These are phyloP conservation scores for Cygnus buccinator DNA, from an alignment of 2,113 vertebrate genomes.

Conservation along the genomic window DNA sequence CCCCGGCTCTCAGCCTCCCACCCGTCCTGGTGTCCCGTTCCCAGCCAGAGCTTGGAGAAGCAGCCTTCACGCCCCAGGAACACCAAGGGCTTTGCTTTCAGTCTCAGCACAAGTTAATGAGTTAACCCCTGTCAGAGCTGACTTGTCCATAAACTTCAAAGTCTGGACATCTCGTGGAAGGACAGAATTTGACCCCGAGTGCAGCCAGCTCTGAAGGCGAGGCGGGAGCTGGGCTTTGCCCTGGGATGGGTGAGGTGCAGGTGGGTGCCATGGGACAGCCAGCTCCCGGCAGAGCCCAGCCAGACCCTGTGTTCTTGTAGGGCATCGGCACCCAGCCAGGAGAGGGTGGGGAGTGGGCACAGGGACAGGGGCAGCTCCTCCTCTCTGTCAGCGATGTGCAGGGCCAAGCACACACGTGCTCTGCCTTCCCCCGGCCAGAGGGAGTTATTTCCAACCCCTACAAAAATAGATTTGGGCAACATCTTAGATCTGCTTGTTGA, in stretches of 20 bases:
- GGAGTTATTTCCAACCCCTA: background rate
- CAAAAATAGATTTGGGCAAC: background rate
- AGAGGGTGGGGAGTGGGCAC: background rate
- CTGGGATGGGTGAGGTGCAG: fast-evolving
- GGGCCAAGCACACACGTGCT: background rate
- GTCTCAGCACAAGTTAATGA: constrained; percentile 43
- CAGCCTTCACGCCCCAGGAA: background rate
- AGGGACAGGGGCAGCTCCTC: background rate
- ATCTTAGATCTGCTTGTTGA: background rate
- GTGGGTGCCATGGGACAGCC: fast-evolving
- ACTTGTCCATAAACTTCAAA: constrained; percentile 31
- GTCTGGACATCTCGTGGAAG: background rate
- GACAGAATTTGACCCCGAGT: background rate
- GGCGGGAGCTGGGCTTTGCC: background rate
- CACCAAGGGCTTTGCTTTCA: background rate
- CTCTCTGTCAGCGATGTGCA: background rate
- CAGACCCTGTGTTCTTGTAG: background rate
- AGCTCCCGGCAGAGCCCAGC: fast-evolving
- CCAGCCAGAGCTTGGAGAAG: background rate
- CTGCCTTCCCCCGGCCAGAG: background rate
- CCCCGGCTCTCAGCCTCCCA: background rate
- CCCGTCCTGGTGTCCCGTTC: fast-evolving
- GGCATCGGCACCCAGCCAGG: background rate
- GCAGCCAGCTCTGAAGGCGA: background rate
- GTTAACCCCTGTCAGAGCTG: background rate